Percentiles rank a stretch among this genome's conserved stretches.
Conservation (phyloP, 2,797 vertebrate species). For the Phalloptychus januarius region DNA sequence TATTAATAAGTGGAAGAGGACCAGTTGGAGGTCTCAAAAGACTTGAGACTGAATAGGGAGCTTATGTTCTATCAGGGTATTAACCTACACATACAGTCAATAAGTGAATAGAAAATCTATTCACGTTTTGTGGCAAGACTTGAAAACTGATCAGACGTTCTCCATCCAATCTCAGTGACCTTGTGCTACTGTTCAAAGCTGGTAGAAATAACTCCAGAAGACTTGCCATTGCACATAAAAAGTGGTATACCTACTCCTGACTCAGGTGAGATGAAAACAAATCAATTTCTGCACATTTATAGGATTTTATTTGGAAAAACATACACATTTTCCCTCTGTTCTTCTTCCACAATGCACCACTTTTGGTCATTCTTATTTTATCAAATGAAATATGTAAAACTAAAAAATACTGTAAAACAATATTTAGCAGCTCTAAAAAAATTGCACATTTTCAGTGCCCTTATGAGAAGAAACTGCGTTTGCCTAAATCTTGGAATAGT, state of each 20-base stretch:
- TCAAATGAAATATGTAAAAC: not conserved
- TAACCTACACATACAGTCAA: not conserved
- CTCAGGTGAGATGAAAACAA: not conserved
- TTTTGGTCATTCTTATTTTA: not conserved
- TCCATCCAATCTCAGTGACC: not conserved
- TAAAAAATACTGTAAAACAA: slow-evolving; percentile 11
- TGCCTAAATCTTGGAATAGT: slow-evolving; percentile 42
- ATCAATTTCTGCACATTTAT: not conserved
- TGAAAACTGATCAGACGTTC: not conserved
- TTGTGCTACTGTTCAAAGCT: not conserved
- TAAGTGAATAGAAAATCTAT: not conserved
- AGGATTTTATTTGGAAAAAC: not conserved
- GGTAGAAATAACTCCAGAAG: not conserved
- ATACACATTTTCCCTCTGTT: not conserved
- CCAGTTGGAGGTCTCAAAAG: not conserved
- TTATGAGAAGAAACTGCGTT: slow-evolving; percentile 31
- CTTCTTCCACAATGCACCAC: not conserved
- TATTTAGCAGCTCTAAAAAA: slow-evolving; percentile 20
- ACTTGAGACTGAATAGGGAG: not conserved
- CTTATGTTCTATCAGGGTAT: not conserved
- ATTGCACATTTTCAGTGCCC: slow-evolving; percentile 5
- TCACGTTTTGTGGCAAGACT: not conserved
- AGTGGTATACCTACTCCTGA: not conserved
- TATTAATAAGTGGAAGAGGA: not conserved
- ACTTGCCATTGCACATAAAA: not conserved